Evolutionary conservation across 1,140 invertebrate genomes (phyloP).

Genomic region (Bombus superbus): DNA sequence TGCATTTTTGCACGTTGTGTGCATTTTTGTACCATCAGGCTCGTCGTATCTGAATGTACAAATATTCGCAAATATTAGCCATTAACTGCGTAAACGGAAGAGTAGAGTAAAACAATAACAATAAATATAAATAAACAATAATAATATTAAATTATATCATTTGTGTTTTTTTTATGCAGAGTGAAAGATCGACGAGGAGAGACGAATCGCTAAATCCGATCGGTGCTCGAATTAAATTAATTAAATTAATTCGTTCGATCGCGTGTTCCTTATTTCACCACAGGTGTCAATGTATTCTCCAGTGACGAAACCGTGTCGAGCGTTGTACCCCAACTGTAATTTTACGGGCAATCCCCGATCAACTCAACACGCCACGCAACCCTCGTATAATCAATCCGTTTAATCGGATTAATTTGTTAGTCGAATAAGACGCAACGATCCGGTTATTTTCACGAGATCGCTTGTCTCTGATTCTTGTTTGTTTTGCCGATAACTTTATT

Average conservation of each 20-base stretch:
- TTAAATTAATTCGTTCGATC: too few species aligned
- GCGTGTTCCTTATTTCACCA: background rate
- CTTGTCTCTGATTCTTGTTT: constrained; percentile 47
- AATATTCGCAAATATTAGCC: too few species aligned
- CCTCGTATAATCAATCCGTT: constrained; percentile 55
- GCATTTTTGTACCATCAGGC: too few species aligned
- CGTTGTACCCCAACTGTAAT: constrained; percentile 41
- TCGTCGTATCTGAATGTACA: too few species aligned
- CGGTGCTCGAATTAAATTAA: too few species aligned
- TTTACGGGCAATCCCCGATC: constrained; percentile 48
- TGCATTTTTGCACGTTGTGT: too few species aligned
- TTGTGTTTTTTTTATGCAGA: background rate
- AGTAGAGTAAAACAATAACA: too few species aligned
- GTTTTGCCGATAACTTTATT: constrained; percentile 35
- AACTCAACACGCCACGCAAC: constrained; percentile 43
- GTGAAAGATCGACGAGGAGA: background rate
- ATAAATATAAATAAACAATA: too few species aligned
- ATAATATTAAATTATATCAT: too few species aligned
- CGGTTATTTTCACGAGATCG: constrained; percentile 38
- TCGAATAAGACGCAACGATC: constrained; percentile 51
- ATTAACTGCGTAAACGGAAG: too few species aligned
- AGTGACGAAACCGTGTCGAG: background rate
- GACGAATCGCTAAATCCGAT: background rate
- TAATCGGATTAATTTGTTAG: constrained; percentile 57
- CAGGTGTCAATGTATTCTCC: background rate